Evolutionary conservation across 2,888 invertebrate species (phyloP).

Genomic region (Erebia epiphron): DNA sequence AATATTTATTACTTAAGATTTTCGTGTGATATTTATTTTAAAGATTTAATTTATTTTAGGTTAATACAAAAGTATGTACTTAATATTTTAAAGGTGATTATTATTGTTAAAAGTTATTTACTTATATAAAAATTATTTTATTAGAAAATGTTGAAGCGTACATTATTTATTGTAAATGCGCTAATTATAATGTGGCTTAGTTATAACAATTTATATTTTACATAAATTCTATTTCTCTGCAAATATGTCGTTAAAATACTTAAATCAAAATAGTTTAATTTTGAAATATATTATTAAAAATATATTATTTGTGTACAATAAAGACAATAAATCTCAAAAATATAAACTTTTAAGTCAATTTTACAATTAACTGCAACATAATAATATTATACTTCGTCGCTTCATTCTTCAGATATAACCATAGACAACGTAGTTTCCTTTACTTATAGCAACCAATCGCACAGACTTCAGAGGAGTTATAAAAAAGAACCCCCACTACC

Average conservation of each 20-base stretch:
- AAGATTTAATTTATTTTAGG: slow-evolving; percentile 17
- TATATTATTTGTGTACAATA: slow-evolving; percentile 34
- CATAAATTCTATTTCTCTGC: background rate
- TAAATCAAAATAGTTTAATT: background rate
- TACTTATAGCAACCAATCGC: no score
- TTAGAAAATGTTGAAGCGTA: background rate
- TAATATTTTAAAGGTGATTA: no score
- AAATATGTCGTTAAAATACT: background rate
- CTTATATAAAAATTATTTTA: background rate
- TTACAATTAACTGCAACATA: slow-evolving; percentile 22
- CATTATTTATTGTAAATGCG: background rate
- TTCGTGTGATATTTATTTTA: slow-evolving; percentile 12
- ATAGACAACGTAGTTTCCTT: no score
- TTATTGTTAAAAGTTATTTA: background rate
- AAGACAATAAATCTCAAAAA: slow-evolving; percentile 35
- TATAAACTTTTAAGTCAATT: slow-evolving; percentile 32
- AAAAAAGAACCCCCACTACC: no score
- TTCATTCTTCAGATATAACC: no score
- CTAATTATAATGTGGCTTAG: background rate
- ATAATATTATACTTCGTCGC: slow-evolving; percentile 10
- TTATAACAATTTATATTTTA: background rate
- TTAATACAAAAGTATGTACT: slow-evolving; percentile 2
- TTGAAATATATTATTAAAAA: slow-evolving; percentile 4
- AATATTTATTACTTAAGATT: slow-evolving; percentile 16
- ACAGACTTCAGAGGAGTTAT: no score